Evolutionary conservation across 2,888 invertebrate genomes (phyloP), one percentile per base, ranked within the genome.

Genomic region (Cancer borealis): DNA sequence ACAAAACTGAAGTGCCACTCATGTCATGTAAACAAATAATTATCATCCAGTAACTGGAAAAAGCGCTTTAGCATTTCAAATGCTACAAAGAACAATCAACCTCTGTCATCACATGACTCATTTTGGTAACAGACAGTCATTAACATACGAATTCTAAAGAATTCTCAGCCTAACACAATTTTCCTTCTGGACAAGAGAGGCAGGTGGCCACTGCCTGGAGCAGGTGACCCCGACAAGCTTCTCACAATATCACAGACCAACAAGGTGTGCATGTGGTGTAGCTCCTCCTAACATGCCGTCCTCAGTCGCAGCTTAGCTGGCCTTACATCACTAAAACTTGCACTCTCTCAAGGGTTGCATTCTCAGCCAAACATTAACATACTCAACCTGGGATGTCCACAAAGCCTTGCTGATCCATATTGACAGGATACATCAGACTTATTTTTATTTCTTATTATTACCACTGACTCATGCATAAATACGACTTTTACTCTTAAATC

Each of bases 211-310:
- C 73, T 89, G 47, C 93, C 73, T 30, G 66, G 84, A 87, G 84
- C 84, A 54, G 90, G 92, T 88, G 92, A 87, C 92, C 91, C 94
- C 94, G 90, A 94, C 94, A 94, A 94, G 87, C 94, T 94, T 94
- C 88, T 94, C 92, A 92, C 94, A 94, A 92, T 94, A 94, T 94
- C 94, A 94, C 94, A 94, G 94, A 94, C 94, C 94, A 94, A 94
- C 94, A 94, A 94, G 94, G 94, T 94, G 94, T 94, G 94, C 94
- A 94, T 94, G 94, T 94, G 94, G 94, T 94, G 94, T 94, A 94
- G 94, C 94, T 94, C 94, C 94, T 92, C 94, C 94, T 94, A 92
- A 94, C 94, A 94, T 94, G 94, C 94, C 90, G 94, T 94, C 94
- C 94, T 94, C 90, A 94, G 94, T 92, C 92, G 92, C 94, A 94